Base-by-base conservation (phyloP, 2,888 invertebrate species). In the Theodoxus fluviatilis region DNA sequence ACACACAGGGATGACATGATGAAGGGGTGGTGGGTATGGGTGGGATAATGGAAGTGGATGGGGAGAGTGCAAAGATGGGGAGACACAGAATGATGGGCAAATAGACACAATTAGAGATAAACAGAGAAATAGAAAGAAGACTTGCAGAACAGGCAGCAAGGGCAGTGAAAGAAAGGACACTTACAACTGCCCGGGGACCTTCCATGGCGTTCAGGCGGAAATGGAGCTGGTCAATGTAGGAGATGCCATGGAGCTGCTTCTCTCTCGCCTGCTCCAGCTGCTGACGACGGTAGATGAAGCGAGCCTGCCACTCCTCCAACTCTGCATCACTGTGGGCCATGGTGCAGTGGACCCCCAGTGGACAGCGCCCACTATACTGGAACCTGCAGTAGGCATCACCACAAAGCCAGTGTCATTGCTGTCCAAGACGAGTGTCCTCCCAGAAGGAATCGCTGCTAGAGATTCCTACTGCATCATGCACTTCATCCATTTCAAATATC, bases 261-360 rank as follows among this genome's bases (percentile, higher is more conserved):
- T 92, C 92, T 80, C 90, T 90, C 6, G 92, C 92, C 76, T 90
- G 88, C 75, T 85, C 83, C 28, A 85, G 73, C 69, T 84, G 84
- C 74, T 84, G 83, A 68, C 83, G 80, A 28, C 92, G 88, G 81
- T 92, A 91, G 76, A 91, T 91, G 83, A 92, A 92, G 70, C 93
- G 87, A 76, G 92, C 91, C 78, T 91, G 90, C 93, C 93, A 93
- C 85, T 93, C 93, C 33, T 90, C 89, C 9, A 93, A 86, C 84
- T 93, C 93, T 64, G 91, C 91, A 31, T 89, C 85, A 1, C 92
- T 92, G 82, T 93, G 93, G 1, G 93, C 93, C 83, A 92, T 91
- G 12, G 92, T 91, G 84, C 93, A 93, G 80, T 92, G 92, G 64
- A 90, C 90, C 25, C 92, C 93, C 80, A 91, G 91, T 64, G 91